Percentiles rank a stretch among this genome's conserved stretches.
These are phyloP conservation scores for Lepisosteus oculatus DNA, from an alignment of 2,113 vertebrate genomes.

Conservation along the genomic window DNA sequence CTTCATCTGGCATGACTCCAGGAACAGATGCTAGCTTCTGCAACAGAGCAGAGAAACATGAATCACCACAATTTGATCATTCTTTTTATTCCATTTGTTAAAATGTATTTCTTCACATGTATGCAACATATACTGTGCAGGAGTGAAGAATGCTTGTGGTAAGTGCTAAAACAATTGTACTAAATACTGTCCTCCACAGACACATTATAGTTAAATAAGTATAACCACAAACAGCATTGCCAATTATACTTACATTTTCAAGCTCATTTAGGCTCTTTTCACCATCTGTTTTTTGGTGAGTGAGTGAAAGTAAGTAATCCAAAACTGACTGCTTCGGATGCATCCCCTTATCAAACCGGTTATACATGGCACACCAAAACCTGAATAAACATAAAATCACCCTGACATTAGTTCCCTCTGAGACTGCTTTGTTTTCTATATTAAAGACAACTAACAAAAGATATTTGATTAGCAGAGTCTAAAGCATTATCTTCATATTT, in stretches of 20 bases:
- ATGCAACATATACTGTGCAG: not conserved
- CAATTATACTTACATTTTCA: constrained; percentile 57
- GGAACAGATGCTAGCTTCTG: constrained; percentile 55
- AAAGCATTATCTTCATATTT: too few species aligned
- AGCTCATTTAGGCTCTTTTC: constrained; percentile 51
- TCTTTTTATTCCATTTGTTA: not conserved
- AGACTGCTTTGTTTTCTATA: too few species aligned
- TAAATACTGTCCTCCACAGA: not conserved
- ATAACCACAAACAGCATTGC: not conserved
- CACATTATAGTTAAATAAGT: not conserved
- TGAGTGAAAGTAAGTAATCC: constrained; percentile 60
- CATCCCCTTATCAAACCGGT: constrained; percentile 72
- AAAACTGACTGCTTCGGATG: constrained; percentile 70
- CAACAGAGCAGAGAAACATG: constrained; percentile 1
- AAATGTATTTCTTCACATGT: not conserved
- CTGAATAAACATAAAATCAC: constrained; percentile 33
- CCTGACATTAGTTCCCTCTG: too few species aligned
- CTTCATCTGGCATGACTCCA: constrained; percentile 34
- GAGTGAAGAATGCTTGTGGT: not conserved
- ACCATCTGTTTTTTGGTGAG: constrained; percentile 49
- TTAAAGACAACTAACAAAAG: too few species aligned
- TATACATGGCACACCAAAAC: constrained; percentile 82
- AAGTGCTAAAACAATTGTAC: not conserved
- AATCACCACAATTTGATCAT: not conserved
- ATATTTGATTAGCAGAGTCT: too few species aligned